Conservation (phyloP, 2,113 vertebrate genomes). For the Telmatochromis brachygnathus region DNA sequence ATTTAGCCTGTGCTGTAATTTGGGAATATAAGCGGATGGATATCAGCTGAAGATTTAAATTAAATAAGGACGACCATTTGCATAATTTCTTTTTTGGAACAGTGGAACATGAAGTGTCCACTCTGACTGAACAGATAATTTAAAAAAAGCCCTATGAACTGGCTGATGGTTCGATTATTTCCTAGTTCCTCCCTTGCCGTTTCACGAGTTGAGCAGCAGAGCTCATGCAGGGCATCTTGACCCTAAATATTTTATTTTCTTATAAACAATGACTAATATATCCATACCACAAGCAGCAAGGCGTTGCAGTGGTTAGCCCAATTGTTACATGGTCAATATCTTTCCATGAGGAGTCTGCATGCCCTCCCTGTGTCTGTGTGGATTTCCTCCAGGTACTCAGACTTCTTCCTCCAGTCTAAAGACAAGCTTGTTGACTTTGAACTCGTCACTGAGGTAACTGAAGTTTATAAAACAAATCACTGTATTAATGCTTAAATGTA, state of each 20-base stretch:
- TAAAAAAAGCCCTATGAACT: neutral
- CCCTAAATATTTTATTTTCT: neutral
- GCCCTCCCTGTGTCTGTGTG: neutral
- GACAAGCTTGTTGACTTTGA: neutral
- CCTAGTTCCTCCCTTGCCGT: neutral
- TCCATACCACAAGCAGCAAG: neutral
- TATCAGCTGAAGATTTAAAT: neutral
- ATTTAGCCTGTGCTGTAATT: neutral
- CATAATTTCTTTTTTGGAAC: neutral
- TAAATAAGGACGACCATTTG: neutral
- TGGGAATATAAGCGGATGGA: neutral
- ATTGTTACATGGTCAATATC: neutral
- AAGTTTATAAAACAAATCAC: neutral
- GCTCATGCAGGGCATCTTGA: neutral
- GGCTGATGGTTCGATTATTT: neutral
- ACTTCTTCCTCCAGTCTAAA: neutral
- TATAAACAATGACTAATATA: neutral
- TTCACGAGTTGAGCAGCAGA: neutral
- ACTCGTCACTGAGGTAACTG: neutral
- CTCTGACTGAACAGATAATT: neutral
- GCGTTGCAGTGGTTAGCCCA: neutral
- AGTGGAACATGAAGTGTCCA: neutral
- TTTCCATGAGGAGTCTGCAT: neutral
- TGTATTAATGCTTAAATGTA: neutral
- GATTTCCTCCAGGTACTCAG: neutral